Conservation (phyloP, 53 echinoderm and acorn worm genomes). For the Stichopus horrens region DNA sequence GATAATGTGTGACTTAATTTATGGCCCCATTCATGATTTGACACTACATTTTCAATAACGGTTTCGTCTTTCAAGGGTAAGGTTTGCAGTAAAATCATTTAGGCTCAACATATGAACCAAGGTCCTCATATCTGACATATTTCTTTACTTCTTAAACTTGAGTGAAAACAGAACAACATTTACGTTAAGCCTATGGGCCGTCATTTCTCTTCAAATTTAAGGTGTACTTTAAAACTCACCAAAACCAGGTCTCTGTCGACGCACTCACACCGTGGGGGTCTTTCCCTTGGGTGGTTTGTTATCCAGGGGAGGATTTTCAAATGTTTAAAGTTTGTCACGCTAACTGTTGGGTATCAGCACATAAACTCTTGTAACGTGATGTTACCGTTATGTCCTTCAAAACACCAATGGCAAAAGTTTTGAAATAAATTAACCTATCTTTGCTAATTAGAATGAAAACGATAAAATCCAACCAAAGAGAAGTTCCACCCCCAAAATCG, state of each 20-base stretch:
- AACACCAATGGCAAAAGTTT: neutral
- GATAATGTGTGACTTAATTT: too few species aligned
- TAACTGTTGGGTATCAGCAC: neutral
- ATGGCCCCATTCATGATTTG: too few species aligned
- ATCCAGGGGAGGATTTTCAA: neutral
- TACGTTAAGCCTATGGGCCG: too few species aligned
- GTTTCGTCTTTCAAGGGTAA: too few species aligned
- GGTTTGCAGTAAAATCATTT: too few species aligned
- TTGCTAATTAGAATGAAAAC: neutral
- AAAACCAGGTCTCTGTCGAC: neutral
- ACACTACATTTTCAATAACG: too few species aligned
- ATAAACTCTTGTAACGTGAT: neutral
- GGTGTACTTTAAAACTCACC: neutral
- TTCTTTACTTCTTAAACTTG: too few species aligned
- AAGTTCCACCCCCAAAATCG: too few species aligned
- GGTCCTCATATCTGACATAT: too few species aligned
- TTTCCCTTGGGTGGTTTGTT: neutral
- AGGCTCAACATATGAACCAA: too few species aligned
- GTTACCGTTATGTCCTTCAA: neutral
- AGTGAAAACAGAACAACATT: too few species aligned
- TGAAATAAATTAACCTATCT: neutral
- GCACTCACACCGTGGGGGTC: neutral
- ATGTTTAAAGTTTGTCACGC: neutral
- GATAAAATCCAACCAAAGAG: neutral
- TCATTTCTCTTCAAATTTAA: too few species aligned